Base-by-base conservation (phyloP, 2,113 vertebrate genomes). In the Junco hyemalis region DNA sequence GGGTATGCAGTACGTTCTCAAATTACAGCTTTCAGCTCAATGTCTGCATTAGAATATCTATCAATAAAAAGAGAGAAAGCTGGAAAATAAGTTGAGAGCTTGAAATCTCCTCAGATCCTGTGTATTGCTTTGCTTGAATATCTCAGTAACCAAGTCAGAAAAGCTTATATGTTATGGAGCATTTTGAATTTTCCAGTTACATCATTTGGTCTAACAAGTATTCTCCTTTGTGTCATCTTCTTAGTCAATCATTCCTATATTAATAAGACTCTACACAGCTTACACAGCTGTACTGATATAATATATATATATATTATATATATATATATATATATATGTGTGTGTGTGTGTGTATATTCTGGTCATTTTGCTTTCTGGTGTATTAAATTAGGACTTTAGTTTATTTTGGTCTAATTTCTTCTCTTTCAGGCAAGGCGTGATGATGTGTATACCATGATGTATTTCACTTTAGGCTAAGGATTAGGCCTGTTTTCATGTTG, bases 1-100 rank as follows among this genome's bases (percentile, higher is more conserved):
- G 42, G 6, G 9, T 59, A n/a, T 1, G 1, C 9, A 64, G 7
- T 33, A 31, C 0, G 0, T 25, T 36, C 6, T 38, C 12, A 12
- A 51, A 19, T 40, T 36, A 48, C 12, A 90, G 28, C 44, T 85
- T 38, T 61, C 31, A 59, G 11, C 6, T 3, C 5, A 31, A 14
- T 45, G 25, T 54, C 38, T 71, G 28, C 31, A 19, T 38, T 66
- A 35, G 28, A 50, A 54, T 28, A n/a, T 8, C 66, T 38, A 18
- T 68, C 56, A 76, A 22, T 35, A 38, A 53, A 73, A 51, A 87
- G 13, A 10, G 12, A 92, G 13, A 5, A 72, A 83, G 5, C 3
- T 40, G 16, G 5, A 70, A 90, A 65, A n/a, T 4, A 80, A 44
- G 16, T 14, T 51, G 24, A 90, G 36, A 38, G 7, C 22, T 80